Conservation (phyloP, 2,113 vertebrate genomes). For the Sakesphorus luctuosus region DNA sequence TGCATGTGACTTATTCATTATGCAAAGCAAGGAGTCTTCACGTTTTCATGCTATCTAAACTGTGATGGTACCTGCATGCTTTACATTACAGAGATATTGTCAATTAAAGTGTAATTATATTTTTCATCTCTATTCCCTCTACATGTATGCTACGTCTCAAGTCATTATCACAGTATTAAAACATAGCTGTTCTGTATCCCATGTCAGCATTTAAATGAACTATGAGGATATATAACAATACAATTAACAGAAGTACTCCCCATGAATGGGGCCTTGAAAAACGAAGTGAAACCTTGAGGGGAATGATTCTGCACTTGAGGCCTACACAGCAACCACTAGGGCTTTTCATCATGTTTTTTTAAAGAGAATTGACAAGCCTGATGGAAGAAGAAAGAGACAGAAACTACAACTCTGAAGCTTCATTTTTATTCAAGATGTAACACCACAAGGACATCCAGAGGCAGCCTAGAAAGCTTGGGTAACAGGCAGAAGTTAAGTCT, state of each 20-base stretch:
- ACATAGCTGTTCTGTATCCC: constrained; percentile 4
- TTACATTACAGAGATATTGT: not conserved
- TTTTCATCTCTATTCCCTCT: not conserved
- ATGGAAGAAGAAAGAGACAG: not conserved
- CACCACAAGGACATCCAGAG: constrained; percentile 6
- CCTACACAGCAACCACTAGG: not conserved
- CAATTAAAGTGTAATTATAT: not conserved
- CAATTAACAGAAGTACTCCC: constrained; percentile 25
- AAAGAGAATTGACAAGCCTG: not conserved
- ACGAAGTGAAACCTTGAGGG: constrained; percentile 22
- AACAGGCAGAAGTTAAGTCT: not conserved
- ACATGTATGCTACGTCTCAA: not conserved
- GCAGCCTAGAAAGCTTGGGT: not conserved
- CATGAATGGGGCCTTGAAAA: constrained; percentile 4
- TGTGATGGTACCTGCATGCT: not conserved
- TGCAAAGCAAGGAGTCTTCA: not conserved
- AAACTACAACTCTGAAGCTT: constrained; percentile 2
- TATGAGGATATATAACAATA: constrained; percentile 4
- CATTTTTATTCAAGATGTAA: constrained; percentile 42
- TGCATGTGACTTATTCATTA: not conserved
- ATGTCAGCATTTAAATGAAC: constrained; percentile 49
- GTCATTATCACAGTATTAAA: constrained; percentile 29
- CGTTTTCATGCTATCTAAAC: not conserved
- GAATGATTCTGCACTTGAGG: constrained; percentile 26
- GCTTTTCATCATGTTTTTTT: constrained; percentile 40